Evolutionary conservation across 2,797 vertebrate genomes (phyloP), one percentile per base, ranked within the genome.

Genomic region (Coccyzus lansbergi): DNA sequence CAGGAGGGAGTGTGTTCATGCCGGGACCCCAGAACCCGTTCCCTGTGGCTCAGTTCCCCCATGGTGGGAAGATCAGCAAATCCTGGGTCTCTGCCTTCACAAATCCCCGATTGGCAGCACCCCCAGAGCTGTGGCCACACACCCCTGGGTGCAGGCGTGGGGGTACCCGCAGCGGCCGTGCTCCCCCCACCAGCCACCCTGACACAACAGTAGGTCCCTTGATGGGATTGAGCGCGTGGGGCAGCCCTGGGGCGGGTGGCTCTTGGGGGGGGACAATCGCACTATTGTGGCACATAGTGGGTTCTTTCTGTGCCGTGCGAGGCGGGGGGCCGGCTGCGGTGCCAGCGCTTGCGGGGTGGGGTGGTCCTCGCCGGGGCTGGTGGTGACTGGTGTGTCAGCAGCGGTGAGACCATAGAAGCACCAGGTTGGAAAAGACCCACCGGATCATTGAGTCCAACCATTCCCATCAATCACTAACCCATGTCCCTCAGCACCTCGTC

Each of bases 171-270:
- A 3, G n/a, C 6, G 13, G 15, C 77, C 9, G 1, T n/a, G 3
- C n/a, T 9, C 9, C 34, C 29, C 48, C 16, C 44, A 16, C 29
- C 7, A 12, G 9, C 55, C 52, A 7, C 75, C 56, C 52, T 1
- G 1, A 6, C 4, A 31, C n/a, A 18, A 93, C 93, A 93, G 89
- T 72, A 89, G 86, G 58, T 88, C 91, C 86, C 93, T 94, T 94
- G 79, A 95, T 14, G 78, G 92, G 65, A 33, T 95, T 13, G 58
- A 62, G 95, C 56, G 74, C 76, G 94, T 88, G 95, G 95, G 95
- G 96, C 71, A 33, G 93, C 95, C 93, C 97, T 25, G 76, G 85
- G 90, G 83, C 56, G 87, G 92, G 93, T 53, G 92, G 94, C 94
- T 44, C 16, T n/a, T 44, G 44, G 44, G 44, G 2, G 77, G 77